Evolutionary conservation across 2,888 invertebrate species (phyloP), one percentile per base, ranked within the genome.

Genomic region (Patella pellucida): DNA sequence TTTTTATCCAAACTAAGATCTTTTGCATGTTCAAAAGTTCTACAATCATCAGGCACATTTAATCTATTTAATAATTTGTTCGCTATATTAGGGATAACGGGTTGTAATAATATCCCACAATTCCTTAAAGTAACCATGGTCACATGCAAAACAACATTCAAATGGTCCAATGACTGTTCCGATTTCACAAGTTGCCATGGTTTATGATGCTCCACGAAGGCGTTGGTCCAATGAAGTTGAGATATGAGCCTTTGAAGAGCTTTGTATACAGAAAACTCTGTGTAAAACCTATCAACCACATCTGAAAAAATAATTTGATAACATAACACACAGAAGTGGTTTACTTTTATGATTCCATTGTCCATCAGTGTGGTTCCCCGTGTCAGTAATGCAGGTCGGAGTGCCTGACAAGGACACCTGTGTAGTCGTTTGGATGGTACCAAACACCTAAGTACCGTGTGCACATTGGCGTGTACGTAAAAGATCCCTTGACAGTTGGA

Each of bases 131-230:
- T 94, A 91, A 99, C 98, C 92, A 98, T 92, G 31, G 95, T 94
- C 69, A 98, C 91, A 88, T 95, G 95, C 76, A 98, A 92, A 72
- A 97, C 93, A 19, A 94, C 94, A 52, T 85, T 77, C n/a, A 96
- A 91, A 85, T 86, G 83, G n/a, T 72, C 51, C 4, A 71, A 27
- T 1, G 84, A 82, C 9, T 62, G 19, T 19, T 23, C 23, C 3
- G 19, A 23, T 86, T 95, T 95, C 74, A 93, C 93, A 77, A 98
- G 92, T 82, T 94, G 93, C 99, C 99, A 99, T 0, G 98, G 98
- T 89, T 95, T 94, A 84, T 94, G 93, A 4, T 94, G 92, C 87
- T 98, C 95, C 86, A 99, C 95, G 93, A 97, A 96, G 78, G 94
- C 92, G 92, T 99, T 99, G 23, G 96, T 94, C 51, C 93, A 92